phyloP scores from a whole-genome alignment of 2,797 vertebrate species.

The Clarias fuscus region DNA sequence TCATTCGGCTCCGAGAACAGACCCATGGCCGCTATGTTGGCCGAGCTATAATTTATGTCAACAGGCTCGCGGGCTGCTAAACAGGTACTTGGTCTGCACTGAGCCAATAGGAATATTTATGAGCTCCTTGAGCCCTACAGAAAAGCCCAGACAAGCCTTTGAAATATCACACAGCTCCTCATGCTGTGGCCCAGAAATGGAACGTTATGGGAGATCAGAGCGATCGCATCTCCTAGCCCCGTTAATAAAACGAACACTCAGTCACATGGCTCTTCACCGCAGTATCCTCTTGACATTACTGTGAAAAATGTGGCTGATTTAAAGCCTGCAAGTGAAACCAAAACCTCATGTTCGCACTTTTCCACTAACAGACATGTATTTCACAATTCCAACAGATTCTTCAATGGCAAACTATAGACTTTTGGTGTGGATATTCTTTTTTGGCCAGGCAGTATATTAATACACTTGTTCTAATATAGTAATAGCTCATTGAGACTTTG shows the following conservation, averaged over 20 bases:
- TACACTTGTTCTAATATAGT: background rate
- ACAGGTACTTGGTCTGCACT: conserved; percentile 46
- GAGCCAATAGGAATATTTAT: conserved; percentile 58
- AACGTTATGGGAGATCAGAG: conserved; percentile 48
- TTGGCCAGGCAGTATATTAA: background rate
- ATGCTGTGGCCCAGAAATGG: conserved; percentile 29
- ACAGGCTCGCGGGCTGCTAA: conserved; percentile 51
- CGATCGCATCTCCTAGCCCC: conserved; percentile 8
- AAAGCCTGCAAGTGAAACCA: background rate
- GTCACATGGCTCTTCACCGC: conserved; percentile 19
- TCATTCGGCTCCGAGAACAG: conserved; percentile 47
- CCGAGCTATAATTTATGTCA: conserved; percentile 54
- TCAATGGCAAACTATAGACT: background rate
- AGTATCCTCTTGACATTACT: background rate
- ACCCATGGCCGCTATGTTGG: conserved; percentile 45
- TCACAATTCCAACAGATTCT: background rate
- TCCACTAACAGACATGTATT: background rate
- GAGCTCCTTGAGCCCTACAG: conserved; percentile 46
- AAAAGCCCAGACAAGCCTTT: conserved; percentile 45
- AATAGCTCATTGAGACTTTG: background rate
- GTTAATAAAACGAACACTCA: conserved; percentile 35
- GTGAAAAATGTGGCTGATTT: background rate
- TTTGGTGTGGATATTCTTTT: background rate
- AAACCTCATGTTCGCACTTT: background rate
- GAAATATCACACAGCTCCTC: conserved; percentile 42